A percentile compares a stretch with the other conserved stretches of the same genome.
Conservation (phyloP, 1,140 invertebrate species). For the Adoxophyes honmai region DNA sequence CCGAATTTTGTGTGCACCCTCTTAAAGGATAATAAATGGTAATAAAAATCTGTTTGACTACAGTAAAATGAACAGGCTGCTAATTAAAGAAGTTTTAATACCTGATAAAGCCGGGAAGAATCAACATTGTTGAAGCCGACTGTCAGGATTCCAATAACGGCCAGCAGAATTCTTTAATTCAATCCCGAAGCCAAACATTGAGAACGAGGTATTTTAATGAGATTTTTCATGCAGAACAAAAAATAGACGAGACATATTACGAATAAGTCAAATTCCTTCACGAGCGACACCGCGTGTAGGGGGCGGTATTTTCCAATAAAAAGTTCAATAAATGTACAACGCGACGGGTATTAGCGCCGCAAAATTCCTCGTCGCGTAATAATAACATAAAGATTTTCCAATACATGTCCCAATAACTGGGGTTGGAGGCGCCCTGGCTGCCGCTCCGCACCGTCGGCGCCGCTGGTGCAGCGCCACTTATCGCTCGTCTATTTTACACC, state of each 20-base stretch:
- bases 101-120: not conserved
- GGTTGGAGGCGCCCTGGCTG: not conserved
- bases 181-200: slow-evolving; percentile 18
- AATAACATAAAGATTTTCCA: slow-evolving; percentile 68
- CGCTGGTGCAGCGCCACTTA: not conserved
- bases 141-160: slow-evolving; percentile 5
- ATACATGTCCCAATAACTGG: slow-evolving; percentile 52
- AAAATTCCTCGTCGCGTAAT: slow-evolving; percentile 58
- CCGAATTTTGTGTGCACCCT: too few relatives aligned
- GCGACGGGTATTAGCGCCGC: slow-evolving; percentile 56
- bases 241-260: slow-evolving; percentile 24
- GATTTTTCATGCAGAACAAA: slow-evolving; percentile 24
- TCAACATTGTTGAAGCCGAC: not conserved
- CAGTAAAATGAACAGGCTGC: not conserved
- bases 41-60: too few relatives aligned
- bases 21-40: too few relatives aligned
- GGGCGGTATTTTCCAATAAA: slow-evolving; percentile 61
- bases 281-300: slow-evolving; percentile 30
- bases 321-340: slow-evolving; percentile 58
- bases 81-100: slow-evolving; percentile 5
- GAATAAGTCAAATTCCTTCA: slow-evolving; percentile 39
- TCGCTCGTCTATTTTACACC: not conserved
- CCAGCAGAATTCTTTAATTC: slow-evolving; percentile 6
- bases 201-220: slow-evolving; percentile 39
- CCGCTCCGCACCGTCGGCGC: not conserved